phyloP scores from a whole-genome alignment of 2,888 invertebrate genomes.

The Lingula anatina region DNA sequence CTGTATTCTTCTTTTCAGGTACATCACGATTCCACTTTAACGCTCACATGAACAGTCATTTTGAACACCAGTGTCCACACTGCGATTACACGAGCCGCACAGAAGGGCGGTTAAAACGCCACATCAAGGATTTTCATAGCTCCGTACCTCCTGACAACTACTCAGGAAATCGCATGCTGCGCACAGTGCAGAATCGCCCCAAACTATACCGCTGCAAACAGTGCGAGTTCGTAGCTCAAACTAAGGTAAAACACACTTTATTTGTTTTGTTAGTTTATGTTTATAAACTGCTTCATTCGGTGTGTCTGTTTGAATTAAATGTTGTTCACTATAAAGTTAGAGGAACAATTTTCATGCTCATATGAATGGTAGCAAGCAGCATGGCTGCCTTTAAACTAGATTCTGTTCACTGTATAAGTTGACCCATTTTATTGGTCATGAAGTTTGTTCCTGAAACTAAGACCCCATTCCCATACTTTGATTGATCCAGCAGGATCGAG shows the following conservation, averaged over 20 bases:
- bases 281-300: too few species aligned
- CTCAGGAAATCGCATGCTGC: constrained; percentile 35
- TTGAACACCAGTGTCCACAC: constrained; percentile 57
- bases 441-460: too few species aligned
- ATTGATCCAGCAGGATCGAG: too few species aligned
- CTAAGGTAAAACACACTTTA: constrained; percentile 59
- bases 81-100: constrained; percentile 58
- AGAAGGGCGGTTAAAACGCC: constrained; percentile 57
- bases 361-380: too few species aligned
- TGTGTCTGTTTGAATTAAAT: too few species aligned
- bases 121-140: constrained; percentile 57
- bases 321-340: too few species aligned
- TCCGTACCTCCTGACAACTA: constrained; percentile 47
- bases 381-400: too few species aligned
- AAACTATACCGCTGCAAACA: constrained; percentile 91
- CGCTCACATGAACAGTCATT: constrained; percentile 58
- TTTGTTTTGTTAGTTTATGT: too few species aligned
- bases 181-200: constrained; percentile 36
- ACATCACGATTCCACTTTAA: constrained; percentile 53
- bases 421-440: too few species aligned
- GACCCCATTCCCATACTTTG: too few species aligned
- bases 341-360: too few species aligned
- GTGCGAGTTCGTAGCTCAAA: constrained; percentile 76
- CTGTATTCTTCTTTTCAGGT: constrained; percentile 26
- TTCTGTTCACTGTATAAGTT: too few species aligned